Percentiles rank a stretch among this genome's conserved stretches.
Conservation (phyloP, 2,888 invertebrate species). For the Dusona sp. region DNA sequence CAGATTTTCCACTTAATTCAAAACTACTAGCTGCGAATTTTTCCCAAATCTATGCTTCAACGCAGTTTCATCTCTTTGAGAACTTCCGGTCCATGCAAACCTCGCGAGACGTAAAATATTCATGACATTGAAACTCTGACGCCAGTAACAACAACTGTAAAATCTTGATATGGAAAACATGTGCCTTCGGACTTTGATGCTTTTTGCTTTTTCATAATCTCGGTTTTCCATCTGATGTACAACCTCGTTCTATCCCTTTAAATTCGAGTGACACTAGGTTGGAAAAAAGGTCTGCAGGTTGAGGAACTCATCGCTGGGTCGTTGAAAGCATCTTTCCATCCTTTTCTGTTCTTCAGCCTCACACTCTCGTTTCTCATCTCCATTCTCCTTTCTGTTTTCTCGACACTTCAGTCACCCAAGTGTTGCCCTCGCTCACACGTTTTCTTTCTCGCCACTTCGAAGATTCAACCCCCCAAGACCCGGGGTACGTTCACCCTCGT, state of each 20-base stretch:
- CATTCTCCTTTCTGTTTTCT: conserved; percentile 59
- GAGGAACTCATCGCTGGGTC: conserved; percentile 56
- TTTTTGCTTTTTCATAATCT: conserved; percentile 18
- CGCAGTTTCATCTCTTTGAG: background rate
- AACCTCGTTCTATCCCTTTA: conserved; percentile 33
- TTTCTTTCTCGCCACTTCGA: conserved; percentile 6
- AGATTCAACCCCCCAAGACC: conserved; percentile 28
- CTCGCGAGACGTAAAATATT: conserved; percentile 11
- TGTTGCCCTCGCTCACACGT: conserved; percentile 19
- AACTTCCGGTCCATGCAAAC: conserved; percentile 6
- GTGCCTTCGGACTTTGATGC: background rate
- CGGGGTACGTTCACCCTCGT: conserved; percentile 63
- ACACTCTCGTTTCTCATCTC: conserved; percentile 55
- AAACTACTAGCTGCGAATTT: background rate
- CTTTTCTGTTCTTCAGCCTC: conserved; percentile 42
- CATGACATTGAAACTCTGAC: conserved; percentile 29
- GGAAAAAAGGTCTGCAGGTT: conserved; percentile 27
- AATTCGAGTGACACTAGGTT: conserved; percentile 45
- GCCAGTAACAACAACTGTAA: conserved; percentile 45
- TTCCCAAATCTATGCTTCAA: background rate
- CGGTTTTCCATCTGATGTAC: background rate
- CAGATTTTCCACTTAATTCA: background rate
- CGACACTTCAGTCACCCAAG: conserved; percentile 19
- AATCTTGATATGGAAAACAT: background rate
- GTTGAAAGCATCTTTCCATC: conserved; percentile 64